Evolutionary conservation across 2,888 invertebrate species (phyloP), one percentile per base, ranked within the genome.

Genomic region (Cheilosia soror): DNA sequence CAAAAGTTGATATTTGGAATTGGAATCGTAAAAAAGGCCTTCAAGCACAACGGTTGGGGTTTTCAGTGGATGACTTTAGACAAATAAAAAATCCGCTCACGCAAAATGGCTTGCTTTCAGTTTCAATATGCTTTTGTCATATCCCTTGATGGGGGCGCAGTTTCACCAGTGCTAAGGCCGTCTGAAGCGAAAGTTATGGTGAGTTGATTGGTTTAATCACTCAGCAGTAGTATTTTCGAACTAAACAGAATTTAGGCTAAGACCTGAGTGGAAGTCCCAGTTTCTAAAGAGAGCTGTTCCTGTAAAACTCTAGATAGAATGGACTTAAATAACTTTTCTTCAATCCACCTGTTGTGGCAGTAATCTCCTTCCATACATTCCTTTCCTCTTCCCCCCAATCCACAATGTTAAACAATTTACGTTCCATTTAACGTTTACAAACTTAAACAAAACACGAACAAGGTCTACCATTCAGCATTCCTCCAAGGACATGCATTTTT

Each of bases 401-500:
- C 37, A 4, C 4, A 51, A n/a, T n/a, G 20, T 11, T 20, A 29
- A 76, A 60, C 75, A 69, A 71, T 85, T 85, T 62, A 72, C 81
- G 71, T 77, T 76, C 71, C 81, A 71, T 77, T 81, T 81, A 85
- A 62, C 62, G 49, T 85, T 72, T 58, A 7, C 62, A 72, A 77
- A 81, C 66, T 81, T 75, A 73, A 80, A 80, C 75, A 80, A 76
- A 71, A 84, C 75, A 75, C 58, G 55, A 80, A 57, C 55, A 72
- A 47, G 13, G 40, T 75, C 55, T 75, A 15, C 37, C 11, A 37
- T 37, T 37, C 33, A 69, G 66, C 11, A 47, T 57, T 62, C 60
- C 85, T 85, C 85, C 63, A 77, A 85, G 85, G 81, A 85, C 85
- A 81, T 85, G 81, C 76, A 85, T 85, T 85, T 85, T 85, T 85